A percentile compares a stretch with the other conserved stretches of the same genome.
These are phyloP conservation scores for Myrmecophaga tridactyla DNA, from an alignment of 2,113 vertebrate species.

Conservation along the genomic window DNA sequence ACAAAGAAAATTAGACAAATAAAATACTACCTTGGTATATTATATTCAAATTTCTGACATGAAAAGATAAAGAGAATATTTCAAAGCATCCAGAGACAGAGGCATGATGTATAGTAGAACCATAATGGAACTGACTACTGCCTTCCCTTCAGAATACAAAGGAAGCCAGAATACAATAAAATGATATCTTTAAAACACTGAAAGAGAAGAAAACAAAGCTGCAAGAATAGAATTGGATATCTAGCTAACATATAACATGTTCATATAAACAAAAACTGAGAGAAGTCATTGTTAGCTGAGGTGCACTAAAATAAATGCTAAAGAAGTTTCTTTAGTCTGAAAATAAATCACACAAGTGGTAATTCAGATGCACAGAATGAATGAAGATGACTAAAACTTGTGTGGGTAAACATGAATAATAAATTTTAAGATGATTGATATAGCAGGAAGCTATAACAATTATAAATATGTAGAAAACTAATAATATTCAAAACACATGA, in stretches of 20 bases:
- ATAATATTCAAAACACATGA: not conserved
- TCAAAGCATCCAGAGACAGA: not conserved
- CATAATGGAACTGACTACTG: not conserved
- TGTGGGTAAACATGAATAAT: not conserved
- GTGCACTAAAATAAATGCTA: not conserved
- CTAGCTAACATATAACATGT: not conserved
- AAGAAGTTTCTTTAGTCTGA: not conserved
- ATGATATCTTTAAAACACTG: not conserved
- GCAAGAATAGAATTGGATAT: not conserved
- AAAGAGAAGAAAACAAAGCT: not conserved
- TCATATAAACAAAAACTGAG: not conserved
- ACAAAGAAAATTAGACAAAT: not conserved
- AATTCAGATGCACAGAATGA: not conserved
- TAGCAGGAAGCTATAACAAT: not conserved
- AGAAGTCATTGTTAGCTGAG: not conserved
- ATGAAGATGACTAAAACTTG: not conserved
- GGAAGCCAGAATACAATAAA: not conserved
- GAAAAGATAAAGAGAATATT: not conserved
- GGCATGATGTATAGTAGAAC: not conserved
- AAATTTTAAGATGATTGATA: not conserved
- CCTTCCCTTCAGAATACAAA: not conserved
- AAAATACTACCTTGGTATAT: not conserved
- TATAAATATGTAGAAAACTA: not conserved
- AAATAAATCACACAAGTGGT: not conserved
- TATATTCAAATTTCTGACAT: not conserved